Conservation (phyloP, 2,888 invertebrate genomes). For the Dryocosmus kuriphilus region DNA sequence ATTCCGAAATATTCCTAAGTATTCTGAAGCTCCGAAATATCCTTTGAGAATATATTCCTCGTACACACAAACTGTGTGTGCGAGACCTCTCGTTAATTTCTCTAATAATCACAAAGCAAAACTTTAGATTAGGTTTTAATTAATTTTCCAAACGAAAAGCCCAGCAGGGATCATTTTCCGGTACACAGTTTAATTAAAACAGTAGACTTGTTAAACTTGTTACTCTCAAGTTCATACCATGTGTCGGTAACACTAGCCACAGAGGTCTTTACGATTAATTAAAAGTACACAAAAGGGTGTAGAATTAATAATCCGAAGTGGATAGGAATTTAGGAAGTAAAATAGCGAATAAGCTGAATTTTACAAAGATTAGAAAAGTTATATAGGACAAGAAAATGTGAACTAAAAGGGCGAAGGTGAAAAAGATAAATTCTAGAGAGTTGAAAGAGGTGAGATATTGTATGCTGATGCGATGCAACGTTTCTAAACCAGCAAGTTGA, state of each 20-base stretch:
- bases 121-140: background rate
- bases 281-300: background rate
- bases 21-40: too few relatives aligned
- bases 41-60: too few relatives aligned
- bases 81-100: too few relatives aligned
- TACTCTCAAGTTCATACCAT: background rate
- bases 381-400: background rate
- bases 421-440: background rate
- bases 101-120: background rate
- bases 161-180: background rate
- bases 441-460: background rate
- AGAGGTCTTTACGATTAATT: slow-evolving; percentile 1
- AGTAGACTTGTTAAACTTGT: slow-evolving; percentile 1
- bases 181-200: slow-evolving; percentile 3
- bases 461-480: slow-evolving; percentile 4
- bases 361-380: background rate
- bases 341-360: background rate
- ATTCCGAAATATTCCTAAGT: too few relatives aligned
- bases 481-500: slow-evolving; percentile 13
- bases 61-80: too few relatives aligned
- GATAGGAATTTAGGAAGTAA: background rate
- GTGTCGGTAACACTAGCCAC: background rate
- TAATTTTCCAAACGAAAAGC: background rate
- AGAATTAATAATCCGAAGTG: background rate
- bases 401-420: background rate